Base-by-base conservation (phyloP, 2,888 invertebrate species). In the Latrodectus elegans region DNA sequence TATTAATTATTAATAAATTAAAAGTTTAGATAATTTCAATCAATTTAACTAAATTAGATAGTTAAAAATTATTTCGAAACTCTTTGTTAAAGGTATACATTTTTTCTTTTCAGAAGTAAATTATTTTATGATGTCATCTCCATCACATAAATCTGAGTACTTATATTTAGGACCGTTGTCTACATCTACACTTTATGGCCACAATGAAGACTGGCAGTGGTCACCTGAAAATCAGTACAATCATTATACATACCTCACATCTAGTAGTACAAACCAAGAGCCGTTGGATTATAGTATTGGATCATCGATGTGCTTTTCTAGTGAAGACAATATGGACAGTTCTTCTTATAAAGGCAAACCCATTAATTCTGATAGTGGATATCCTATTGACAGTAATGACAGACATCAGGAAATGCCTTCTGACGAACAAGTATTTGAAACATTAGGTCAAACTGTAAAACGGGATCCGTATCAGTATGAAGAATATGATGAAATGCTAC, bases 171-270 rank as follows among this genome's bases (percentile, higher is more conserved):
- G 88, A 55, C 88, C 88, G 75, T 75, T 88, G 75, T 88, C 88
- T 64, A 88, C 88, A 73, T 88, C 88, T 64, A 84, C 83, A 70
- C 80, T 88, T 65, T 88, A 88, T 75, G 88, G 88, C 14, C 83
- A 88, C 26, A 84, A 75, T 88, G 88, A 88, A 79, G 88, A 88
- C 53, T 88, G 88, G 88, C 88, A 83, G 17, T 88, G 88, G 88
- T 84, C 88, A 51, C 88, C 88, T 68, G 88, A 88, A 84, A 83
- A 88, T 70, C 84, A 88, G 84, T 88, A 88, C 84, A 88, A 88
- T 84, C 88, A 88, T 67, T 88, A 88, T 74, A 88, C 88, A 53
- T 88, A 88, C 79, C 88, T 88, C 81, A 88, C 88, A 15, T 88
- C 88, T 65, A 88, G 88, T 51, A 88, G 83, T 76, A 88, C 88